Evolutionary conservation across 2,113 vertebrate species (phyloP), one percentile per base, ranked within the genome.

Genomic region (Halichoerus grypus): DNA sequence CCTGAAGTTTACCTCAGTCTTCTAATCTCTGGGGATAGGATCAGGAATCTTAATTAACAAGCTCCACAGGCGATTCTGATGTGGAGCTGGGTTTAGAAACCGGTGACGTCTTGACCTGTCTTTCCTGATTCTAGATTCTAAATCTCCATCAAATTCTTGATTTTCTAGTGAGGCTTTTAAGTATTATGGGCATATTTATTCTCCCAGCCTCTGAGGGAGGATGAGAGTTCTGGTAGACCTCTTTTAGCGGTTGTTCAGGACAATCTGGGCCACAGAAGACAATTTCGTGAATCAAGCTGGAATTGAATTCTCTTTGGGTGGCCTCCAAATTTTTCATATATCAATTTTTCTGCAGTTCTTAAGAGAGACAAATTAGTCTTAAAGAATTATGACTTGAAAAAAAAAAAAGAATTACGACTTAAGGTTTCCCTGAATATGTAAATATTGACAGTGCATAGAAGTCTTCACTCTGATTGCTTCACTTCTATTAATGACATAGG

Each of bases 221-320:
- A 67, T 0, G 26, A 69, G n/a, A 81, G 55, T 7, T 39, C 69
- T 71, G 7, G 7, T 16, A 57, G 53, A 51, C 11, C 39, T 59
- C 46, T 95, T 76, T 31, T 59, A 53, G 61, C 39, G n/a, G n/a
- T 28, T 16, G 7, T 39, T 88, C 5, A 72, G 55, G n/a, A 90
- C n/a, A 55, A 22, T 69, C 15, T 49, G 21, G 67, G 55, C 16
- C 31, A 57, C 1, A 93, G 33, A 53, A 91, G 59, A 53, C 39
- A 83, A 65, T 69, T 93, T 94, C n/a, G 74, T 92, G 90, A 79
- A 87, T 94, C 49, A 94, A 96, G n/a, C 65, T 94, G 59, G 83
- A 39, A 36, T 14, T 71, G 71, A 49, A 46, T 65, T 93, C 15
- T 88, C 53, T 88, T 84, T 92, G 83, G 33, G 24, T 90, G 59